Conservation (phyloP, 2,797 vertebrate genomes). For the Eospalax fontanierii region DNA sequence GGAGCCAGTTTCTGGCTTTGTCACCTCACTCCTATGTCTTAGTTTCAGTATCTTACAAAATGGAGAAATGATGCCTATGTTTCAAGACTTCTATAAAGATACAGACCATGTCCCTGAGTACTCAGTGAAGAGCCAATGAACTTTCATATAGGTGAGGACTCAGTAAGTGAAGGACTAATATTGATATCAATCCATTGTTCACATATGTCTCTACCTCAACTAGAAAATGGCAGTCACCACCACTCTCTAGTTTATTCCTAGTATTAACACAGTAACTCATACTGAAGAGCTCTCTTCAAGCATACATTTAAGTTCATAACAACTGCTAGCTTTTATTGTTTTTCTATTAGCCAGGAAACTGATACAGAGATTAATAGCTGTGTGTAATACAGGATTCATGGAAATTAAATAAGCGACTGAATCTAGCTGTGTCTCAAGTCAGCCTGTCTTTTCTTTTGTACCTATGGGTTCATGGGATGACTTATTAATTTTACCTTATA, state of each 20-base stretch:
- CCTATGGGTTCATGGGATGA: background rate
- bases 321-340: background rate
- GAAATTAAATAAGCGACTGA: conserved; percentile 21
- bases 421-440: background rate
- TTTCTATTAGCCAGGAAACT: conserved; percentile 48
- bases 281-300: background rate
- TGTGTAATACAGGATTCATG: background rate
- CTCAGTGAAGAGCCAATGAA: background rate
- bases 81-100: background rate
- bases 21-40: background rate
- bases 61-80: background rate
- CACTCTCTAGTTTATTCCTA: background rate
- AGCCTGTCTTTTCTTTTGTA: background rate
- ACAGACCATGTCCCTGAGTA: background rate
- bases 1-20: background rate
- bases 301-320: background rate
- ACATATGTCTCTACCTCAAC: background rate
- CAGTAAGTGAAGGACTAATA: background rate
- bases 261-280: background rate
- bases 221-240: conserved; percentile 26
- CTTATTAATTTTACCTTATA: conserved; percentile 28
- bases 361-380: conserved; percentile 9
- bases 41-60: conserved; percentile 14
- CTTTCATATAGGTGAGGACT: background rate
- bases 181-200: background rate